Conservation (phyloP, 2,797 vertebrate genomes). For the Sebastes matsubarae region DNA sequence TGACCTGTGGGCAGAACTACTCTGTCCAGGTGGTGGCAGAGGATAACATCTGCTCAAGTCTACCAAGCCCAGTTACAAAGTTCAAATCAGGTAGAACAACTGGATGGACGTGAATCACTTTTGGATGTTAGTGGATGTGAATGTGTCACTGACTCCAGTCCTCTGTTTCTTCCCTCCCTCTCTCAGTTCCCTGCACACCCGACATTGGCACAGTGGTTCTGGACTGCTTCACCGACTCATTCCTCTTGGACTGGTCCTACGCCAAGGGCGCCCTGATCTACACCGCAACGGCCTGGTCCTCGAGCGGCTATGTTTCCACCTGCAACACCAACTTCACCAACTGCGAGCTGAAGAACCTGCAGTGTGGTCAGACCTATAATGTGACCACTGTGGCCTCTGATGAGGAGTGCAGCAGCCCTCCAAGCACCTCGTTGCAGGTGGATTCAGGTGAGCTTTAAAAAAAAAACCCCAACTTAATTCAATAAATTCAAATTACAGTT, state of each 20-base stretch:
- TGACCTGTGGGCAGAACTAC: conserved; percentile 78
- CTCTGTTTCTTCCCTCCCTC: not conserved
- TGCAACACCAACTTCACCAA: conserved; percentile 73
- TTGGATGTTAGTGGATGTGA: not conserved
- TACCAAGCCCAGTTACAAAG: conserved; percentile 64
- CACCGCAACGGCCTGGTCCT: conserved; percentile 55
- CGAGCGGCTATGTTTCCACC: conserved; percentile 33
- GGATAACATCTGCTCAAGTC: conserved; percentile 77
- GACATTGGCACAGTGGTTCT: conserved; percentile 45
- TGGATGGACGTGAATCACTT: not conserved
- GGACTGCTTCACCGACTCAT: conserved; percentile 75
- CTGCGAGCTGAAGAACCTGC: conserved; percentile 73
- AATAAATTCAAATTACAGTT: not conserved
- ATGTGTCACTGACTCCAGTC: not conserved
- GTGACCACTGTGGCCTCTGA: conserved; percentile 70
- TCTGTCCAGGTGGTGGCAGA: conserved; percentile 73
- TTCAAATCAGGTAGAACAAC: conserved; percentile 76
- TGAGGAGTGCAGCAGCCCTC: conserved; percentile 67
- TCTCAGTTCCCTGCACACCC: conserved; percentile 80
- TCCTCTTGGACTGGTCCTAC: conserved; percentile 69
- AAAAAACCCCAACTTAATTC: not conserved
- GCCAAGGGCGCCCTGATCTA: conserved; percentile 65
- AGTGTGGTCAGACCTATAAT: conserved; percentile 73
- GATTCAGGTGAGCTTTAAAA: conserved; percentile 67
- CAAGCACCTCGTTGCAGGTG: conserved; percentile 54